Evolutionary conservation across 2,797 vertebrate genomes (phyloP).

Genomic region (Perodicticus potto): DNA sequence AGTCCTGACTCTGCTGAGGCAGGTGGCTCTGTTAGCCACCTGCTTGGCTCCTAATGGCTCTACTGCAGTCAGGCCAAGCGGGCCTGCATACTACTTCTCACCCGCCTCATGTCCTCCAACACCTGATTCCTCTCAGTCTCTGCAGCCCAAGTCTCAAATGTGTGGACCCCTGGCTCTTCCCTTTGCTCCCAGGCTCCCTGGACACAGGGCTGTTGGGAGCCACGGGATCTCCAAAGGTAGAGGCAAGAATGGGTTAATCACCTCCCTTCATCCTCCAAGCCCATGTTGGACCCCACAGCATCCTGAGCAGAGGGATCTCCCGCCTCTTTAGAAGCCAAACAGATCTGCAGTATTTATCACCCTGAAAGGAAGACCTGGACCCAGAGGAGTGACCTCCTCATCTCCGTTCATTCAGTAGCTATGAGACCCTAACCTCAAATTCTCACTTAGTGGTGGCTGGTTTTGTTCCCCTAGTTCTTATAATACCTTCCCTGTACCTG

Average conservation of each 20-base stretch:
- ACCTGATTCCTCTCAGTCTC: not conserved
- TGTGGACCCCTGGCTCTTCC: not conserved
- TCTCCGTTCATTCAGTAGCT: not conserved
- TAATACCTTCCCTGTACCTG: rapidly evolving
- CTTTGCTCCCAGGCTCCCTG: not conserved
- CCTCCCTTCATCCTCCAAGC: not conserved
- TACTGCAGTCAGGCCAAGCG: not conserved
- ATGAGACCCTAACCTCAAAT: rapidly evolving
- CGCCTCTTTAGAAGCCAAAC: too few species aligned
- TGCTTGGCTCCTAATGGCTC: not conserved
- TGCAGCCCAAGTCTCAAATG: not conserved
- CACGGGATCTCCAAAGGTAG: not conserved
- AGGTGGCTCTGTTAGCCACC: too few species aligned
- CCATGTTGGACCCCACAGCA: not conserved
- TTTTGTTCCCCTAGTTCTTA: not conserved
- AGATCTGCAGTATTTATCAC: not conserved
- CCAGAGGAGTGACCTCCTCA: too few species aligned
- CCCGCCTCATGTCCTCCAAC: rapidly evolving
- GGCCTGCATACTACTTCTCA: not conserved
- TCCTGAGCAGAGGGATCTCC: not conserved
- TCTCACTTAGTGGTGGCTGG: not conserved
- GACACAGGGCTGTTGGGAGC: not conserved
- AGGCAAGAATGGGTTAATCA: not conserved
- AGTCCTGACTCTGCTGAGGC: too few species aligned
- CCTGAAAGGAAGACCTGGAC: not conserved